These are phyloP conservation scores for Engystomops pustulosus DNA, from an alignment of 2,113 vertebrate species.

Conservation along the genomic window DNA sequence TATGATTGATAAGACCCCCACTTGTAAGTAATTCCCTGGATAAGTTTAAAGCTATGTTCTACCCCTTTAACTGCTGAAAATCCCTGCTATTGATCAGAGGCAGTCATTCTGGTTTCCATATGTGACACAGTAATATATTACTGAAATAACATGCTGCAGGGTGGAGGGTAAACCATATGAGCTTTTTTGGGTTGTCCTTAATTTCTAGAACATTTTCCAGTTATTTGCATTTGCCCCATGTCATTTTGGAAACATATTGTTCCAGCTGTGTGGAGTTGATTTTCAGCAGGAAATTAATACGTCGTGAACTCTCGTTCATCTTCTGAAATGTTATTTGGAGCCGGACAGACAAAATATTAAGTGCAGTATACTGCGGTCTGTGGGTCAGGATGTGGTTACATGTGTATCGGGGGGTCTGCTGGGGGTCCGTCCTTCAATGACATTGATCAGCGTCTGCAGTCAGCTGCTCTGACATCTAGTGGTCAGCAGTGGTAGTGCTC, in stretches of 20 bases:
- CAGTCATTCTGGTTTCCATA: no score
- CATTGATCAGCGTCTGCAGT: background rate
- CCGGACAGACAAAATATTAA: constrained; percentile 7
- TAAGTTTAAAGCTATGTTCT: no score
- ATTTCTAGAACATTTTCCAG: background rate
- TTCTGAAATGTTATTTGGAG: constrained; percentile 3
- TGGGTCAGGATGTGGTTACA: constrained; percentile 42
- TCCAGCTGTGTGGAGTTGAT: background rate
- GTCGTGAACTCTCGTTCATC: constrained; percentile 20
- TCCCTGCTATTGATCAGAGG: no score
- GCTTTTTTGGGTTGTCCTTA: background rate
- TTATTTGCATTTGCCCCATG: background rate
- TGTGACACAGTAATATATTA: no score
- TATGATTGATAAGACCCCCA: no score
- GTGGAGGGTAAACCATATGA: background rate
- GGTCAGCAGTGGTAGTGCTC: background rate
- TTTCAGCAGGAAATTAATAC: constrained; percentile 38
- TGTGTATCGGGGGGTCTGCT: constrained; percentile 13
- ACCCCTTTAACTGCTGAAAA: no score
- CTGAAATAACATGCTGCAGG: no score
- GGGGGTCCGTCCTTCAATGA: constrained; percentile 19
- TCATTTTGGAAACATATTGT: background rate
- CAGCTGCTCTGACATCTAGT: constrained; percentile 35
- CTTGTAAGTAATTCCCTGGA: no score
- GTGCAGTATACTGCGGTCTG: background rate